Base-by-base conservation (phyloP, 2,797 vertebrate species). In the Acipenser transmontanus region DNA sequence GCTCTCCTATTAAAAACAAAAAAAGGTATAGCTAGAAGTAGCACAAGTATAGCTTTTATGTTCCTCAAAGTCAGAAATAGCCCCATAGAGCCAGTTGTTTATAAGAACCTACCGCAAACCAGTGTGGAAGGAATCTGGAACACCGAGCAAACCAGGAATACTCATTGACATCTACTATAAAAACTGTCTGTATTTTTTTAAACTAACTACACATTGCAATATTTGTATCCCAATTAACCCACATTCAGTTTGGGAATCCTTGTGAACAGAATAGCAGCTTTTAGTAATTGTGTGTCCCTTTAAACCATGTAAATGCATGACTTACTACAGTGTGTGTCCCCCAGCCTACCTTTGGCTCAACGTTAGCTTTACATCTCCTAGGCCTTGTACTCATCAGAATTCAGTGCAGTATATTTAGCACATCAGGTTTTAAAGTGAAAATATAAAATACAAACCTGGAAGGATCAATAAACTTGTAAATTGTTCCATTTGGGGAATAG, bases 401-500 rank as follows among this genome's bases (percentile, higher is more conserved):
- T 69, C 68, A 67, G 69, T 67, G 66, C 65, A 66, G 67, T 67
- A 67, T 47, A 65, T 11, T 62, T 67, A 69, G 67, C 47, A 61
- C 63, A 64, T 8, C 48, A 47, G 62, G 49, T 70, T n/a, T 50
- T 56, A 49, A 72, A 69, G 62, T 65, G 50, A 66, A 60, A 47
- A 47, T 34, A 48, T 64, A 70, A 71, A 47, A 64, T 65, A 79
- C 78, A 75, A 71, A 96, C 91, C 91, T 94, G 60, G 92, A 91
- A 7, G 91, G 91, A 71, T 95, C 92, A 70, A 89, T 83, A 69
- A 95, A 84, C 66, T 93, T 94, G 83, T 93, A 95, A 63, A 95
- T 71, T 0, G 83, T 91, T 74, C 93, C 91, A 1, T 52, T 76
- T 0, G 89, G 87, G 0, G 85, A 85, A n/a, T 71, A 81, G 57